Percentiles rank a stretch among this genome's conserved stretches.
phyloP scores from a whole-genome alignment of 2,888 invertebrate species.

The Druceiella hillmani region DNA sequence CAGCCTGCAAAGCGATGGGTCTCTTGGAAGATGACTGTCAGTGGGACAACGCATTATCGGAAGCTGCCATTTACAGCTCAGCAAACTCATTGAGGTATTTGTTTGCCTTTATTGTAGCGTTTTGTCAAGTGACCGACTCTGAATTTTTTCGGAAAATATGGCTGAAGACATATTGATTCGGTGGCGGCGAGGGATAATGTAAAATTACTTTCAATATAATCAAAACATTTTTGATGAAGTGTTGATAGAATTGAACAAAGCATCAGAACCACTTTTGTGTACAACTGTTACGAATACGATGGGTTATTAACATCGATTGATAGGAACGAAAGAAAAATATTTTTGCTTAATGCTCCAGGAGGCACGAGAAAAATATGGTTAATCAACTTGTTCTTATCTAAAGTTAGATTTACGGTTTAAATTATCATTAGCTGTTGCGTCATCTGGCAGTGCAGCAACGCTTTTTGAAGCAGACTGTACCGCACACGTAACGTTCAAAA shows the following conservation, averaged over 20 bases:
- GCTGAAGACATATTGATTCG: too few species aligned
- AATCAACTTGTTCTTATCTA: not conserved
- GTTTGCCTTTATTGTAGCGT: too few species aligned
- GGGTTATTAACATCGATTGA: constrained; percentile 1
- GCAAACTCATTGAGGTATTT: not conserved
- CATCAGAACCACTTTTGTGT: not conserved
- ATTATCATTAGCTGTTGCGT: constrained; percentile 21
- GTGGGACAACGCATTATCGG: constrained; percentile 1
- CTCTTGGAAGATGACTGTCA: too few species aligned
- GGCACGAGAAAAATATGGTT: not conserved
- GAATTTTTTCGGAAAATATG: too few species aligned
- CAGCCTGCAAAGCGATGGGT: too few species aligned
- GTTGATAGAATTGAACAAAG: too few species aligned
- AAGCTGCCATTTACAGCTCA: not conserved
- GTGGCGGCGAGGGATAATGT: too few species aligned
- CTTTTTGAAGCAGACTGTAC: too few species aligned
- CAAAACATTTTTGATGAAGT: too few species aligned
- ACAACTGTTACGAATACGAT: not conserved
- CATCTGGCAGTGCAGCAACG: too few species aligned
- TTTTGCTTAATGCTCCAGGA: constrained; percentile 1
- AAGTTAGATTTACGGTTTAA: not conserved
- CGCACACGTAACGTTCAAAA: constrained; percentile 28
- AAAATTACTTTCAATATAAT: too few species aligned
- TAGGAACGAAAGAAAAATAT: not conserved
- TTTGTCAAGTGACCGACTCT: too few species aligned